Evolutionary conservation across 2,797 vertebrate species (phyloP), one percentile per base, ranked within the genome.

Genomic region (Botia almorhae): DNA sequence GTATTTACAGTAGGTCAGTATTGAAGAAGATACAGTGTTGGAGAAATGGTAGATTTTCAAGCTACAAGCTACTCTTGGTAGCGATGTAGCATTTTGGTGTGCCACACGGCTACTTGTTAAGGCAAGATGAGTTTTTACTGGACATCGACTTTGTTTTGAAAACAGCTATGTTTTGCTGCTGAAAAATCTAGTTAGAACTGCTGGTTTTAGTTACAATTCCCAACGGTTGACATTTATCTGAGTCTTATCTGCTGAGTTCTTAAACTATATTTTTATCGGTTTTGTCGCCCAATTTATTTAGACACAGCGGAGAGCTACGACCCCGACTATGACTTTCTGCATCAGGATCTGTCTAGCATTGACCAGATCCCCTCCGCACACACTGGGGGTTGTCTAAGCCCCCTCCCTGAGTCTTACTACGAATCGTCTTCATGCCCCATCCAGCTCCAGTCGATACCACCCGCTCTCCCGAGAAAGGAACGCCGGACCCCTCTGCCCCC

Each of bases 271-370:
- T 65, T 39, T 39, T 7, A 3, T 36, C 46, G n/a, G 7, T 53
- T 10, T 12, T 56, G 17, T 74, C 23, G 14, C 12, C 5, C 46
- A 39, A 6, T 65, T 81, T 55, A 4, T 23, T 61, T 63, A 85
- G 81, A 85, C 75, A 87, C 68, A 69, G 13, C 91, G 93, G 96
- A 96, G 88, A 95, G 94, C 60, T 96, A 96, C 21, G 97, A 98
- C 78, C 95, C 96, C 0, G 97, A 98, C 88, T 97, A 97, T 3
- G 94, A 96, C 85, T 98, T 98, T 91, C 93, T 98, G 48, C 95
- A 94, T 88, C 94, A 95, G 73, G 96, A 98, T 90, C 93, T 97
- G 83, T 98, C 96, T 0, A 93, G 90, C 0, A 84, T 90, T 5
- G 95, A 97, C 75, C 92, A 94, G 74, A 90, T 95, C 74, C 91